Evolutionary conservation across 2,888 invertebrate species (phyloP), one percentile per base, ranked within the genome.

Genomic region (Morpho helenor): DNA sequence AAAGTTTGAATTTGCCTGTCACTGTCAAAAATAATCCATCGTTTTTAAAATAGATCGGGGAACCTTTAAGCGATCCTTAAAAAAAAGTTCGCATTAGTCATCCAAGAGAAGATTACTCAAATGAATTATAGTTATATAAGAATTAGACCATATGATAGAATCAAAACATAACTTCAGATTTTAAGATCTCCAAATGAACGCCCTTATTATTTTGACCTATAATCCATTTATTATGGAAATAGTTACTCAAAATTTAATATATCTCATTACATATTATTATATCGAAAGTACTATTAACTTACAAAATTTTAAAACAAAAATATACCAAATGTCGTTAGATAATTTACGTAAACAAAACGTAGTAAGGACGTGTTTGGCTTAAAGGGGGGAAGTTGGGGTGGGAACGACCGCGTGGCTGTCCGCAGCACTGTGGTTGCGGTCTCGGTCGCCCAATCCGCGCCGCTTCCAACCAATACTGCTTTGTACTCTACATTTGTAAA

Each of bases 401-500:
- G 59, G 50, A 50, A 22, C 56, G 62, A 58, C 63, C 65, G 64
- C 59, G 61, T 67, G 63, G 68, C 66, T 66, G 68, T 60, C 59
- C 62, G 62, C 59, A 66, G 63, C 49, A 67, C 68, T 70, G 78
- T 69, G 79, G 77, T 66, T 68, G 80, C 73, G 81, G 84, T 70
- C 72, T 75, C 72, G 77, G 75, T 72, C 69, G 63, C 59, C 66
- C 63, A 70, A 69, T 66, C 69, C 66, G 66, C 67, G 61, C 66
- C 63, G 65, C 66, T 62, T 66, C 72, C 65, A 70, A 64, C 60
- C 62, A 64, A 64, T 47, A 22, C 22, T 55, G 62, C 56, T 61
- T 52, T 64, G 62, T 63, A 60, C 60, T 60, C 59, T 46, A 51
- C 59, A 61, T 60, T 60, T 58, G 58, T 61, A 61, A 63, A 63